Conservation (phyloP, 2,797 vertebrate genomes). For the Okamejei kenojei region DNA sequence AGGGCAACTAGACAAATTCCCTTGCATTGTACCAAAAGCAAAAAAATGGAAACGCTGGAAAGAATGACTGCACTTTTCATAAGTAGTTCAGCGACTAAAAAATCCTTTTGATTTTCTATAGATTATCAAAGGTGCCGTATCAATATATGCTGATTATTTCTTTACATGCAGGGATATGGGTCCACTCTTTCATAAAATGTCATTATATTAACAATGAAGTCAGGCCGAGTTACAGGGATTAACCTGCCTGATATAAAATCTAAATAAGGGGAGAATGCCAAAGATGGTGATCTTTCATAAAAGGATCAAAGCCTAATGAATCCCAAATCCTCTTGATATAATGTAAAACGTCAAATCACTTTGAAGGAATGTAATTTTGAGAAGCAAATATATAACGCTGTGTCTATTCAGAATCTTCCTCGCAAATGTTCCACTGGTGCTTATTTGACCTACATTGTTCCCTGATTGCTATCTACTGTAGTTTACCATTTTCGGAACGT, state of each 20-base stretch:
- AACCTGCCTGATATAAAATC: neutral
- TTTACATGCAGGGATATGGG: too few species aligned
- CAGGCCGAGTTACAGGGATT: neutral
- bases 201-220: neutral
- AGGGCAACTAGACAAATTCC: too few species aligned
- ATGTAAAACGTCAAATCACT: neutral
- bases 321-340: too few species aligned
- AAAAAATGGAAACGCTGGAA: neutral
- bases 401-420: neutral
- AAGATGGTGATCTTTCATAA: neutral
- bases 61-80: neutral
- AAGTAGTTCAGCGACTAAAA: neutral
- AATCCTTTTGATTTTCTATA: neutral
- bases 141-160: neutral
- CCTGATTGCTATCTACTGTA: neutral
- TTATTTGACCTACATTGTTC: neutral
- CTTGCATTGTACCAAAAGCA: too few species aligned
- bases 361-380: conserved; percentile 16
- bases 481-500: neutral
- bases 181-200: neutral
- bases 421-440: neutral
- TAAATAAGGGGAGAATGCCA: neutral
- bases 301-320: neutral
- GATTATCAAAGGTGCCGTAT: neutral
- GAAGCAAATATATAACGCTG: neutral